Base-by-base conservation (phyloP, 2,113 vertebrate species). In the Stomatorhinus ivindoensis region DNA sequence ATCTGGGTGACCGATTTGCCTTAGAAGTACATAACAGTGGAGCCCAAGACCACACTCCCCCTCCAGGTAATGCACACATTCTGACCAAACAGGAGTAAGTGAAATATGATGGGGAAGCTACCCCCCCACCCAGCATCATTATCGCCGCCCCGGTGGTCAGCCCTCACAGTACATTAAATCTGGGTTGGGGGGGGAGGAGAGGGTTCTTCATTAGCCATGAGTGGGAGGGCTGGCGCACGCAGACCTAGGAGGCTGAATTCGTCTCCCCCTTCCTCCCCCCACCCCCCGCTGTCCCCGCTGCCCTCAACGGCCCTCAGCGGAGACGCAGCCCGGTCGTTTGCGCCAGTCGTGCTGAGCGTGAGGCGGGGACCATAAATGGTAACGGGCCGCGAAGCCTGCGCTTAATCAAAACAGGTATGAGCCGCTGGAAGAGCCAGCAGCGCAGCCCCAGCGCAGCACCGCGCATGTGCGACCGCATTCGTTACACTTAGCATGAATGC, bases 141-240 rank as follows among this genome's bases (percentile, higher is more conserved):
- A 39, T 50, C 50, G 11, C 11, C n/a, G n/a, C 9, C 50, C 50
- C 50, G 13, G 48, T 39, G 15, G 50, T 53, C 85, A 87, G 47
- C 85, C 85, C 85, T 42, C 85, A 53, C 15, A 35, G 85, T 15
- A 87, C n/a, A 87, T 87, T 87, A 87, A 31, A n/a, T 21, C 19
- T 7, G 47, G 85, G 5, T 0, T 27, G 24, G n/a, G 50, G 1
- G 10, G 48, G 1, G 13, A 9, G 24, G 27, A 3, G 15, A 35
- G 50, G 24, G 85, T 50, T 47, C 19, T 47, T 47, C 82, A 84
- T 84, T 84, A 84, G 48, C 85, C 47, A 10, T 87, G 13, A 53
- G 85, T 51, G 13, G 85, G 5, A 51, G 48, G 50, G 48, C 2
- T 9, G 47, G 47, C 17, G 27, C 44, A 84, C 15, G 13, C 27